A percentile compares a stretch with the other conserved stretches of the same genome.
Evolutionary conservation across 2,888 invertebrate genomes (phyloP).

Genomic region (Andrena fulva): DNA sequence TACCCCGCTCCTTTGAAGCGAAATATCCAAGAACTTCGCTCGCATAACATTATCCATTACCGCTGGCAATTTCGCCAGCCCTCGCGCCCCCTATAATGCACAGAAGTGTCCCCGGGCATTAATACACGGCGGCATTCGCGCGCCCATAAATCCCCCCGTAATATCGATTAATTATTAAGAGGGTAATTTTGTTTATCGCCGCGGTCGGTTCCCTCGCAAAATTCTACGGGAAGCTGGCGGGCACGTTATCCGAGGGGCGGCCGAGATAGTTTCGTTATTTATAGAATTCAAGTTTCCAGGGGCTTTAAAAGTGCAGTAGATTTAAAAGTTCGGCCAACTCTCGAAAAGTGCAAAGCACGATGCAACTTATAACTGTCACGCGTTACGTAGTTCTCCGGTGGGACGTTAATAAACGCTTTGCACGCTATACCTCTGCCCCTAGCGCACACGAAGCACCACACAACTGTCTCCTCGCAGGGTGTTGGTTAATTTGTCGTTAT

Average conservation of each 20-base stretch:
- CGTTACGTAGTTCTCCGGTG: slow-evolving; percentile 22
- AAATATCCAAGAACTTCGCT: too few species aligned
- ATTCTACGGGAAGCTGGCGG: slow-evolving; percentile 9
- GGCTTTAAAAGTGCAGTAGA: slow-evolving; percentile 41
- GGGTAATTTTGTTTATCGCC: slow-evolving; percentile 46
- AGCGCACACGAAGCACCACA: neutral
- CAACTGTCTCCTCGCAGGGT: neutral
- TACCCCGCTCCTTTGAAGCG: too few species aligned
- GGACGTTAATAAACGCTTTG: slow-evolving; percentile 53
- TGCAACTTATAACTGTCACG: slow-evolving; percentile 45
- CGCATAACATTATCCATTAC: neutral
- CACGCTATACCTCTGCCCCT: neutral
- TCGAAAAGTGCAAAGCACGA: slow-evolving; percentile 47
- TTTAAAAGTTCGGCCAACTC: slow-evolving; percentile 55
- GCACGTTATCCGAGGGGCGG: slow-evolving; percentile 37
- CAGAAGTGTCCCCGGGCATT: neutral
- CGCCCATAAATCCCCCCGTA: slow-evolving; percentile 28
- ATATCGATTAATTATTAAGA: slow-evolving; percentile 47
- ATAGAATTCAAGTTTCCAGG: slow-evolving; percentile 52
- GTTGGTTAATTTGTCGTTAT: slow-evolving; percentile 11
- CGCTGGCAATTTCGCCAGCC: neutral
- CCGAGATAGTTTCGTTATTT: slow-evolving; percentile 59
- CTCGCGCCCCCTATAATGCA: neutral
- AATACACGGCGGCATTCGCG: slow-evolving; percentile 15
- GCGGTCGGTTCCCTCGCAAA: slow-evolving; percentile 12